These are phyloP conservation scores for Lithophane ornitopus DNA, from an alignment of 2,888 invertebrate species.

Conservation along the genomic window DNA sequence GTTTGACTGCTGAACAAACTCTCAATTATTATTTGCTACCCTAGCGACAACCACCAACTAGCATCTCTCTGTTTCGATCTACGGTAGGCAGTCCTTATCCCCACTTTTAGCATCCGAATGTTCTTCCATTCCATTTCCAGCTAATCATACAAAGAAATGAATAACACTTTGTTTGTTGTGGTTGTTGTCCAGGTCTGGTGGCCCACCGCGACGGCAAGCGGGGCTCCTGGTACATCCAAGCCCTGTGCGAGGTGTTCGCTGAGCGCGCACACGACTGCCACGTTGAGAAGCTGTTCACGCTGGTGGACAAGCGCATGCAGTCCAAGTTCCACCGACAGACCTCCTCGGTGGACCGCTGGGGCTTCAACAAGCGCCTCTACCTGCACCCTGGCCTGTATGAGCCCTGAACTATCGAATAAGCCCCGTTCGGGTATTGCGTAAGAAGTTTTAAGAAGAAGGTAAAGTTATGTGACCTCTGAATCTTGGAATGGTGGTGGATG, in stretches of 20 bases:
- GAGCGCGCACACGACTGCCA: constrained; percentile 91
- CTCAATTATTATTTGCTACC: background rate
- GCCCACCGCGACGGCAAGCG: constrained; percentile 90
- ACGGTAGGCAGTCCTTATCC: background rate
- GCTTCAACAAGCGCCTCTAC: constrained; percentile 92
- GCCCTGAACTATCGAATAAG: background rate
- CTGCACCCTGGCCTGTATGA: constrained; percentile 92
- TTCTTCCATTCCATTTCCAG: background rate
- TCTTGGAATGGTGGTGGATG: background rate
- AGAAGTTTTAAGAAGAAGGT: background rate
- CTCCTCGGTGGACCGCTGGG: constrained; percentile 91
- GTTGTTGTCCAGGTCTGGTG: constrained; percentile 84
- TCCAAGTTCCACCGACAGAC: constrained; percentile 89
- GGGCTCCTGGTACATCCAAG: constrained; percentile 94
- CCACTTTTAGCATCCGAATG: background rate
- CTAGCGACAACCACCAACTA: background rate
- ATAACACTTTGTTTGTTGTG: background rate
- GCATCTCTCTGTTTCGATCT: too few relatives aligned
- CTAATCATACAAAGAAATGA: background rate
- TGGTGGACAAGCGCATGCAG: constrained; percentile 89
- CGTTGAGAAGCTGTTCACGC: constrained; percentile 92
- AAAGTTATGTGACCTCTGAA: background rate
- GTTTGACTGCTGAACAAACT: background rate
- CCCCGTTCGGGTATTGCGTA: background rate
- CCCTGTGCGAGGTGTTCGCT: constrained; percentile 92